Conservation (phyloP, 2,113 vertebrate species). For the Hippocampus abdominalis region DNA sequence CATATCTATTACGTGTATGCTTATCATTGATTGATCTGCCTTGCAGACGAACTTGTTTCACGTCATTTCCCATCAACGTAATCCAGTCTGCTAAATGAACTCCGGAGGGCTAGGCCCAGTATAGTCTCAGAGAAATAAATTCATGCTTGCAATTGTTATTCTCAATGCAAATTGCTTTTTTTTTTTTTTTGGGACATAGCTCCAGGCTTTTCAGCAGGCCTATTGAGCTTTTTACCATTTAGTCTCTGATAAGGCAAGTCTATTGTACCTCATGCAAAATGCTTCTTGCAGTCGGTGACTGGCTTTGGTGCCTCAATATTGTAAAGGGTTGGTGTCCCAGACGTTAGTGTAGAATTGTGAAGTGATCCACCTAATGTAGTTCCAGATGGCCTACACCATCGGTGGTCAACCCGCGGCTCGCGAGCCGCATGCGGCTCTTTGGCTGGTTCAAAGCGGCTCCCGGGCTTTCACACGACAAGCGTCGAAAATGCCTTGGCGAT, state of each 20-base stretch:
- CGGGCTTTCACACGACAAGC: no score
- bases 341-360: no score
- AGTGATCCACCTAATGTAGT: no score
- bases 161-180: conserved; percentile 31
- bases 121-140: conserved; percentile 21
- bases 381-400: no score
- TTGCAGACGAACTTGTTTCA: conserved; percentile 20
- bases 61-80: conserved; percentile 30
- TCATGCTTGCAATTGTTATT: conserved; percentile 18
- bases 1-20: conserved; percentile 14
- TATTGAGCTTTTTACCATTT: conserved; percentile 38
- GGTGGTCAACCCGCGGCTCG: no score
- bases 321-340: no score
- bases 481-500: no score
- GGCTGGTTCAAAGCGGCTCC: no score
- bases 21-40: conserved; percentile 38
- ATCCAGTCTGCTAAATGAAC: conserved; percentile 26
- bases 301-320: no score
- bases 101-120: conserved; percentile 22
- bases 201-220: conserved; percentile 15
- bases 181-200: conserved; percentile 13
- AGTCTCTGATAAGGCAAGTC: conserved; percentile 6
- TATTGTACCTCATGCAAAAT: conserved; percentile 27
- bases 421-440: no score
- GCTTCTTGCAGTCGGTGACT: background rate